Evolutionary conservation across 2,888 invertebrate genomes (phyloP), one percentile per base, ranked within the genome.

Genomic region (Cosmopolites sordidus): DNA sequence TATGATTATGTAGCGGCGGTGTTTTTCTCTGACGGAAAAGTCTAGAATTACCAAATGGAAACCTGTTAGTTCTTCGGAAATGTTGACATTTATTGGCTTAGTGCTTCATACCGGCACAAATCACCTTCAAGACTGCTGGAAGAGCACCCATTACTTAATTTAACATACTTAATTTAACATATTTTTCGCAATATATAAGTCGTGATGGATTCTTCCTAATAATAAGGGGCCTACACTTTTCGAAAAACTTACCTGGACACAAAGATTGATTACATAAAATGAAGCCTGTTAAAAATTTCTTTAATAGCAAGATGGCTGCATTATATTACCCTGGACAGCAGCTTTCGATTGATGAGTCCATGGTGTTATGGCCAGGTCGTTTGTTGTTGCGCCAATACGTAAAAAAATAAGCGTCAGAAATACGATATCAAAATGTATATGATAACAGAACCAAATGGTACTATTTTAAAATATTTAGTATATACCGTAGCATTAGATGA

Each of bases 401-500:
- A 18, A 18, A 56, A 46, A 52, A 49, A n/a, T 44, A 52, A 56
- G 43, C 44, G 49, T 9, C 56, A 56, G 16, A 52, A 56, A 41
- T 52, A 53, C 30, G 56, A 48, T 18, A 38, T 53, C 16, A 48
- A 52, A 38, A 12, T 52, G 38, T 46, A 44, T 22, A 54, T 48
- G 47, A 42, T 49, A 16, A 48, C 49, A 38, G 48, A 56, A 40
- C 56, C 52, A 38, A 30, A 56, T 52, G 52, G 52, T 12, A n/a
- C 44, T 5, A 40, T 52, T 3, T 37, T 52, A 11, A 56, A 52
- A 44, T 44, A 48, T 40, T 16, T 17, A 14, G 40, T 56, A 2
- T 56, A 56, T 44, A 38, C 22, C 41, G 51, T 41, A 45, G 39
- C 38, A 16, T 45, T 43, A 42, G 49, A 49, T 56, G 9, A n/a